Conservation (phyloP, 1,140 invertebrate species). For the Brachionus manjavacas region DNA sequence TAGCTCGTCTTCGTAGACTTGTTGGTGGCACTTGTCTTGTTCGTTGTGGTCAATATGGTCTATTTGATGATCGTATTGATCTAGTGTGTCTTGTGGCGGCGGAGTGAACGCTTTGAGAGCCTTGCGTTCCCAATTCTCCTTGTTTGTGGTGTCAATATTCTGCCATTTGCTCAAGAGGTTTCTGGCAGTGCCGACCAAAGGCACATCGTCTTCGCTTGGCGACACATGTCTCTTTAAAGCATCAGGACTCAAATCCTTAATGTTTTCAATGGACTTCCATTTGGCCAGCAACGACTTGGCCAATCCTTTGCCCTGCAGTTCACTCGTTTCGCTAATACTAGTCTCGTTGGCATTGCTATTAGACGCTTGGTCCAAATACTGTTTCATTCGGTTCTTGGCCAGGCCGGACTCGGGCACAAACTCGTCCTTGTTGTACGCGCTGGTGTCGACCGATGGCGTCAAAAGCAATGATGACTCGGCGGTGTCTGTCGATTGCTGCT, state of each 20-base stretch:
- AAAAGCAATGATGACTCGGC: not conserved
- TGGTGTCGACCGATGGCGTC: not conserved
- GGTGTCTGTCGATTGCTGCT: not conserved
- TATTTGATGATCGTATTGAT: not conserved
- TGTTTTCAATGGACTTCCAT: slow-evolving; percentile 38
- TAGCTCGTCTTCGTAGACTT: slow-evolving; percentile 2
- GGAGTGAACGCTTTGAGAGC: slow-evolving; percentile 10
- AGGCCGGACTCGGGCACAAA: slow-evolving; percentile 26
- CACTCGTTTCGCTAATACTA: not conserved
- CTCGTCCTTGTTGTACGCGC: slow-evolving; percentile 11
- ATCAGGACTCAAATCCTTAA: not conserved
- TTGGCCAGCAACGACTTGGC: slow-evolving; percentile 30
- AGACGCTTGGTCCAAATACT: slow-evolving; percentile 16
- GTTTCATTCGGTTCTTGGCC: slow-evolving; percentile 35
- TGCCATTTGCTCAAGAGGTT: slow-evolving; percentile 16
- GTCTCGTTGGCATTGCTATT: not conserved
- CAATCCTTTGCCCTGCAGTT: slow-evolving; percentile 25
- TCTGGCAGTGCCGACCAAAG: not conserved
- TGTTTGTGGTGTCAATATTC: not conserved
- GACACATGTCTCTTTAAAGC: not conserved
- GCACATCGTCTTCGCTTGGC: not conserved
- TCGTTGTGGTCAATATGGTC: not conserved
- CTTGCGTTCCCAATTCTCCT: not conserved
- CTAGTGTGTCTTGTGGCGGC: not conserved
- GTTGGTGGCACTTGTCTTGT: not conserved